Percentiles rank a stretch among this genome's conserved stretches.
Evolutionary conservation across 2,888 invertebrate species (phyloP).

Genomic region (Steromphala cineraria): DNA sequence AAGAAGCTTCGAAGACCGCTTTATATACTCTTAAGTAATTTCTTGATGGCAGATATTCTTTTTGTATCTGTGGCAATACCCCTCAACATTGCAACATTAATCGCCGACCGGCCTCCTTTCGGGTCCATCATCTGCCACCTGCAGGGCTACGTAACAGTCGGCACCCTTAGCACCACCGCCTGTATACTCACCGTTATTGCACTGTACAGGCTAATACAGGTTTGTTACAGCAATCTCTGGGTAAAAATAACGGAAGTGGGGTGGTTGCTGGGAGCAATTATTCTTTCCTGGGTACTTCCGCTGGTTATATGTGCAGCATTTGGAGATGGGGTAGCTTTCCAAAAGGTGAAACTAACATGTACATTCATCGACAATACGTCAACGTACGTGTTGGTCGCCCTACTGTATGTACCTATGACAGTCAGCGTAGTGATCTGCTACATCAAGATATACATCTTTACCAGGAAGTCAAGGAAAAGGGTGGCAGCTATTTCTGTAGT

Average conservation of each 20-base stretch:
- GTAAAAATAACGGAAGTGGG: background rate
- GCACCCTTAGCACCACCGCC: background rate
- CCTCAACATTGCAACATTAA: background rate
- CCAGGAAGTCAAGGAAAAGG: background rate
- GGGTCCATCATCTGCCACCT: background rate
- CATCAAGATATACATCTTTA: background rate
- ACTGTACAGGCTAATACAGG: background rate
- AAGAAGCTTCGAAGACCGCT: background rate
- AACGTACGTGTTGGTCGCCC: background rate
- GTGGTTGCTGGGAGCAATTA: background rate
- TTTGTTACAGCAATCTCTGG: background rate
- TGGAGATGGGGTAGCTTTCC: background rate
- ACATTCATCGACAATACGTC: background rate
- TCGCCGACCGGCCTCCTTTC: background rate
- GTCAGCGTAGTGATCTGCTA: background rate
- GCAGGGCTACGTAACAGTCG: background rate
- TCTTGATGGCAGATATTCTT: background rate
- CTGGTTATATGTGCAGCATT: background rate
- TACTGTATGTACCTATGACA: background rate
- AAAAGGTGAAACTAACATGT: background rate
- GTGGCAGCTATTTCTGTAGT: background rate
- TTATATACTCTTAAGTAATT: background rate
- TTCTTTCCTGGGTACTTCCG: background rate
- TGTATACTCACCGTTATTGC: background rate
- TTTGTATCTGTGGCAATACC: background rate